Base-by-base conservation (phyloP, 92 coral and sea anemone species). In the Anthopleura xanthogrammica region DNA sequence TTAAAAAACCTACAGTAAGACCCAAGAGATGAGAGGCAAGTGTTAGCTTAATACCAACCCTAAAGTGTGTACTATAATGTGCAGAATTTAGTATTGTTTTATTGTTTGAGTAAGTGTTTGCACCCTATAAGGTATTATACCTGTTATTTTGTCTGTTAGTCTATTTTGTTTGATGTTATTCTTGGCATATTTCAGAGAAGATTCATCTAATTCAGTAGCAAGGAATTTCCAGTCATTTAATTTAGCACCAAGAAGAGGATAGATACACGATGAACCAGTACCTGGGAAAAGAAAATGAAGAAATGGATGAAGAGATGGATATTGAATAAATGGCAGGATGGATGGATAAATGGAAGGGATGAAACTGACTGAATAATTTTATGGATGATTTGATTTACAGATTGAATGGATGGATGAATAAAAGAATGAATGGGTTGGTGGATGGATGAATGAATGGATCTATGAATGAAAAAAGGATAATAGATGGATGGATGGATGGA, bases 171-270 rank as follows among this genome's bases (percentile, higher is more conserved):
- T 77, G 60, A 96, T 86, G 71, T 96, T 96, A 41, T 90, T 80
- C 48, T 82, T 68, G 41, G 99, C 99, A 87, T 82, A 92, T 77
- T 91, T 81, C 71, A 83, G 84, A 64, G 97, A 90, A 2, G 77
- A 76, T 60, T 94, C 95, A 74, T 96, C 99, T 75, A 96, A 91
- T 85, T 96, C 99, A 39, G 99, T 94, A 52, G 98, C 99, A 62
- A 91, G 73, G 85, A 96, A 96, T 79, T 77, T 85, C 99, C 99
- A 96, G 72, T 88, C 89, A 75, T 96, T 93, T 65, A 96, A 83
- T 76, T 83, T 92, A 52, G 97, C 88, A 36, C 99, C 99, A 81
- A 96, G 97, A 43, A 96, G 88, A 52, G 99, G 97, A 74, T 96
- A 96, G 41, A 96, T 87, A 77, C 98, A 94, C 3, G 98, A 94